A percentile compares a stretch with the other conserved stretches of the same genome.
These are phyloP conservation scores for Mythimna pallens DNA, from an alignment of 2,888 invertebrate genomes.

Conservation along the genomic window DNA sequence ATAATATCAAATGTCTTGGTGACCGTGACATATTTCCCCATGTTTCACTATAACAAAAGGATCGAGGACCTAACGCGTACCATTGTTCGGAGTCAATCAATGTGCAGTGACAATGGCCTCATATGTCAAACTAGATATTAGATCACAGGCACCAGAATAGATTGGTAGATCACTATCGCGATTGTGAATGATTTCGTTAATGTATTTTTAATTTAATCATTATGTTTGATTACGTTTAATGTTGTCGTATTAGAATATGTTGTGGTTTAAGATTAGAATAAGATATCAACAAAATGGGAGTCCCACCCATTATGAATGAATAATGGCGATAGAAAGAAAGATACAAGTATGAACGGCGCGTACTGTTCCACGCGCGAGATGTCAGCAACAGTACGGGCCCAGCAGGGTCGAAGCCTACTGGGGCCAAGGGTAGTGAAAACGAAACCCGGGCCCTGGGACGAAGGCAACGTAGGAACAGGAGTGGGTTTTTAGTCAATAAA, in stretches of 20 bases:
- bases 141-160: slow-evolving; percentile 65
- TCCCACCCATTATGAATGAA: no score
- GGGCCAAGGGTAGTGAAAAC: no score
- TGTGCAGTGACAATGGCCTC: slow-evolving; percentile 71
- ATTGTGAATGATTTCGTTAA: slow-evolving; percentile 57
- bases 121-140: slow-evolving; percentile 64
- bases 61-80: slow-evolving; percentile 22
- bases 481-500: no score
- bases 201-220: slow-evolving; percentile 65
- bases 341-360: no score
- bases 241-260: not conserved
- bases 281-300: no score
- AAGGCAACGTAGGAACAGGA: no score
- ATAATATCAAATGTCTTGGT: slow-evolving; percentile 18
- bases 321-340: no score
- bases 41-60: slow-evolving; percentile 33
- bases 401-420: no score
- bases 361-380: no score
- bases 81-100: slow-evolving; percentile 53
- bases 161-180: slow-evolving; percentile 59
- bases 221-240: slow-evolving; percentile 22
- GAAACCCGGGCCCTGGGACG: no score
- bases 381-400: no score
- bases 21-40: slow-evolving; percentile 49
- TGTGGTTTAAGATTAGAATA: not conserved